Base-by-base conservation (phyloP, 2,888 invertebrate species). In the Amphipyra berbera region DNA sequence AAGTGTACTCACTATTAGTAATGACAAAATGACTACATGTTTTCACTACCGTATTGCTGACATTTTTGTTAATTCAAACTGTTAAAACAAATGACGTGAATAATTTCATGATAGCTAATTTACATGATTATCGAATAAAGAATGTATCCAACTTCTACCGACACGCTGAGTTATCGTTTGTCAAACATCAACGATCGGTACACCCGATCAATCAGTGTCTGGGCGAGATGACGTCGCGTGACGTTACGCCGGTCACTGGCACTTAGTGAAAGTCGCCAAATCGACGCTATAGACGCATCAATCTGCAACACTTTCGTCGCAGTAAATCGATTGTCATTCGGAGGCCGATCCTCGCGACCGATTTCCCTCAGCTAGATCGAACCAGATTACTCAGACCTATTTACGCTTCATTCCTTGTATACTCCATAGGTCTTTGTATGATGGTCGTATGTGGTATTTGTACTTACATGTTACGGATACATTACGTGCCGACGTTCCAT, bases 281-380 rank as follows among this genome's bases (percentile, higher is more conserved):
- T 86, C 85, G 79, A 76, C 74, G 72, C 65, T 73, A 82, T 73
- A 76, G 79, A 84, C 78, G 75, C 86, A 88, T 89, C 89, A 86
- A 91, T 92, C 91, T 86, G 88, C 85, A 89, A 91, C 91, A 93
- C 92, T 93, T 92, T 92, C 92, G 85, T 87, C 84, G 86, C 82
- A 79, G 72, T 82, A 82, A 88, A 88, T 88, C 88, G 88, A 92
- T 93, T 93, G 90, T 88, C 85, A 92, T 92, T 91, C 92, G 74
- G 66, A 71, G 68, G 69, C 76, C 79, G 84, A 85, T 85, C 87
- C 86, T 82, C 79, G 60, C 47, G 60, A 76, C 59, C 83, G 88
- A 87, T 90, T 91, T 89, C 88, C 85, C 88, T 77, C 55, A 53
- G 55, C 61, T 73, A 73, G 70, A 74, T 66, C 61, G 56, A 46